Percentiles rank a stretch among this genome's conserved stretches.
phyloP scores from a whole-genome alignment of 1,140 invertebrate genomes.

The Psix sp. region DNA sequence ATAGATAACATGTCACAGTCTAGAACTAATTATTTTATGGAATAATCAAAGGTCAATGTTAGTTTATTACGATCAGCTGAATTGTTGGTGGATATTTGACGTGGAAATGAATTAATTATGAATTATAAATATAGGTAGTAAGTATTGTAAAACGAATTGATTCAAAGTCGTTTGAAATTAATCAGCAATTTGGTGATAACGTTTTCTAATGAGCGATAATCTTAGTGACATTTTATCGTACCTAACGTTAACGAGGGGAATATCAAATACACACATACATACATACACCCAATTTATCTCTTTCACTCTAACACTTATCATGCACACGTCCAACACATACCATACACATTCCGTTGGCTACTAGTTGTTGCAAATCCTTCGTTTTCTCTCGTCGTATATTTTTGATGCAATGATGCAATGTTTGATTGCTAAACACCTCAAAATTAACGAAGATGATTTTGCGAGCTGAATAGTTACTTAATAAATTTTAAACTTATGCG shows the following conservation, averaged over 20 bases:
- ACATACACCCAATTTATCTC: conserved; percentile 9
- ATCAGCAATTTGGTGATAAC: conserved; percentile 25
- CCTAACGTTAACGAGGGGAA: conserved; percentile 25
- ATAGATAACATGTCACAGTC: conserved; percentile 35
- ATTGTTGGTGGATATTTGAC: conserved; percentile 45
- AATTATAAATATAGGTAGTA: conserved; percentile 30
- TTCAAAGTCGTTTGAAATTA: conserved; percentile 3
- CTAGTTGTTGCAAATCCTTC: conserved; percentile 27
- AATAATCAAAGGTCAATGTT: conserved; percentile 37
- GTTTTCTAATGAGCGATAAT: conserved; percentile 38
- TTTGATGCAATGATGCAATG: conserved; percentile 6
- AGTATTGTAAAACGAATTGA: conserved; percentile 31
- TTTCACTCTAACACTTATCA: not conserved
- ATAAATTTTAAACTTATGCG: conserved; percentile 17
- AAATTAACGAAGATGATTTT: conserved; percentile 21
- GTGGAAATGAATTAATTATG: conserved; percentile 37
- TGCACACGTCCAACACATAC: not conserved
- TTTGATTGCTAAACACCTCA: not conserved
- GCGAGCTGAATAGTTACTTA: conserved; percentile 33
- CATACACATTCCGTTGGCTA: conserved; percentile 43
- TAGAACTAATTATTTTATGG: conserved; percentile 18
- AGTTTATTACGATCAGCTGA: conserved; percentile 39
- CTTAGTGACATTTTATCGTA: conserved; percentile 39
- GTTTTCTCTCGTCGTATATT: conserved; percentile 12
- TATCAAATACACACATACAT: conserved; percentile 17